Evolutionary conservation across 2,113 vertebrate genomes (phyloP).

Genomic region (Pandion haliaetus): DNA sequence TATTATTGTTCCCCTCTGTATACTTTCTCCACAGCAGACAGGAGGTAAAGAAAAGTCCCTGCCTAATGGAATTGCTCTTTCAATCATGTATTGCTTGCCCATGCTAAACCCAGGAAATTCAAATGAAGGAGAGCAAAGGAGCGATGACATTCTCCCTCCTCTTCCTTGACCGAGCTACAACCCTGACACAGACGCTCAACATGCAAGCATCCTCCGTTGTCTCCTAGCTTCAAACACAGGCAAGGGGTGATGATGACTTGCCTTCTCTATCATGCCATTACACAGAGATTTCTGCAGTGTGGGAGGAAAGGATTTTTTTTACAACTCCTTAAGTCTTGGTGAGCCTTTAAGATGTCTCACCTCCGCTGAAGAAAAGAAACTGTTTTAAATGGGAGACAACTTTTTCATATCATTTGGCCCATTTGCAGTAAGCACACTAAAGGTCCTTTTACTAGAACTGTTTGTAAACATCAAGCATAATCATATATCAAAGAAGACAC

Average conservation of each 20-base stretch:
- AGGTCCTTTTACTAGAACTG: background rate
- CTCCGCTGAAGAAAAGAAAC: background rate
- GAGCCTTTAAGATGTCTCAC: background rate
- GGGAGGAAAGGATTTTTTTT: background rate
- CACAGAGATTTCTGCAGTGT: background rate
- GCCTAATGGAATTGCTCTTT: background rate
- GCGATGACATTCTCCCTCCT: accelerated
- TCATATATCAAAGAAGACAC: background rate
- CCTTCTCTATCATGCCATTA: background rate
- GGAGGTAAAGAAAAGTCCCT: background rate
- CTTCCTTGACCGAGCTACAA: background rate
- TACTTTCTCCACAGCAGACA: background rate
- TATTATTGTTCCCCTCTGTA: background rate
- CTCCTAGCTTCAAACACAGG: background rate
- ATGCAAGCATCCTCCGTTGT: background rate
- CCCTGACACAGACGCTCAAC: background rate
- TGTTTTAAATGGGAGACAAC: background rate
- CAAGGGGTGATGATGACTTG: background rate
- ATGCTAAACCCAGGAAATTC: background rate
- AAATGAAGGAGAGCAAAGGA: background rate
- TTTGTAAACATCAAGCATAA: background rate
- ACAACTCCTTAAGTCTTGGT: background rate
- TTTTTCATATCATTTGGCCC: background rate
- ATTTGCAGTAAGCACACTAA: background rate
- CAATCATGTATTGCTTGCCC: background rate